Evolutionary conservation across 2,888 invertebrate genomes (phyloP), one percentile per base, ranked within the genome.

Genomic region (Tenthredo mesomela): DNA sequence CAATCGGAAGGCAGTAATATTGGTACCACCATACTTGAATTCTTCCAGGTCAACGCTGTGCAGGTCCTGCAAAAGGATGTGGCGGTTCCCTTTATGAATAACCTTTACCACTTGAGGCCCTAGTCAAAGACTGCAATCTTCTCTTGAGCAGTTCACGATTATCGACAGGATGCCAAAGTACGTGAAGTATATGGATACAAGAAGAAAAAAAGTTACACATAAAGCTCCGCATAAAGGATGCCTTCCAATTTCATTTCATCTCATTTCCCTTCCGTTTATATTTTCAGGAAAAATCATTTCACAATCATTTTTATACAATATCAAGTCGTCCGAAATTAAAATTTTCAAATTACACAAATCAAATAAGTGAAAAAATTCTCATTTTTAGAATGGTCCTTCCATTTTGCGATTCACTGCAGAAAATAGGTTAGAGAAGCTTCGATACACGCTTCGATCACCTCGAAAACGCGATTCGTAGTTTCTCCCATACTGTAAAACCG

Each of bases 11-110:
- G 98, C 98, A 1, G 99, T 98, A 88, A 99, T 98, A 93, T 99
- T 99, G 40, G 98, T 98, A 50, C 98, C 98, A 10, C 98, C 98
- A 93, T 98, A 98, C 92, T 97, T 97, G 93, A 99, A 99, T 93
- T 98, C 98, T 91, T 98, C 98, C 90, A 99, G 94, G 94, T 98
- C 97, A 54, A 99, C 96, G 84, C 97, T 98, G 91, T 98, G 97
- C 87, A 99, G 94, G 93, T 98, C 98, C 98, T 98, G 92, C 3
- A 90, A 89, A 84, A 70, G 43, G 58, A 84, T 85, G 54, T 77
- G 54, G 33, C 25, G 80, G 47, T 80, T 80, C 9, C 58, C 61
- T 80, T 80, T 80, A 58, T 58, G 58, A 80, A 80, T 80, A 80
- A 29, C 80, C 54, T 77, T 47, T 50, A 77, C 77, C 18, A n/a